Conservation (phyloP, 1,140 invertebrate species). For the Odontomachus brunneus region DNA sequence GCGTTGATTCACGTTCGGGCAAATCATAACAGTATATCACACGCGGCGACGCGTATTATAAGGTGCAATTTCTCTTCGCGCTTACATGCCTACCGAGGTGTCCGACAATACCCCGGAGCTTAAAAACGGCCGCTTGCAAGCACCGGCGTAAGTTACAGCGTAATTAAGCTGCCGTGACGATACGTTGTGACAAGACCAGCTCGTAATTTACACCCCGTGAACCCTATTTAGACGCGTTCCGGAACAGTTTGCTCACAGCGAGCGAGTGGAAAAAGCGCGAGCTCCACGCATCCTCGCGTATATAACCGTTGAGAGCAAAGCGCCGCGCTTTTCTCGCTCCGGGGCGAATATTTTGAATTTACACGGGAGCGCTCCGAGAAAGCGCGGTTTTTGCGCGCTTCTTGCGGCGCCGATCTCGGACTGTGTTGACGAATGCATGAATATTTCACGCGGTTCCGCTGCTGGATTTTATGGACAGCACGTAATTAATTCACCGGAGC, state of each 20-base stretch:
- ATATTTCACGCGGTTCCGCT: conserved; percentile 45
- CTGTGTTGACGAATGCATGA: conserved; percentile 65
- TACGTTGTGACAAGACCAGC: not conserved
- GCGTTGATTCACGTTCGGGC: not conserved
- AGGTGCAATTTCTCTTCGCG: not conserved
- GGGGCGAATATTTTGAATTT: conserved; percentile 39
- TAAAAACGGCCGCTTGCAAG: not conserved
- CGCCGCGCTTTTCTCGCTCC: not conserved
- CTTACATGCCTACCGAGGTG: not conserved
- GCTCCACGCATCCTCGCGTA: not conserved
- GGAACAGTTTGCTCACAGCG: not conserved
- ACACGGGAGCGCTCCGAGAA: not conserved
- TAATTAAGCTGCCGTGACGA: conserved; percentile 39
- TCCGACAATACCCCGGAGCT: not conserved
- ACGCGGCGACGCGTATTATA: not conserved
- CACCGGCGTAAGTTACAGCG: conserved; percentile 28
- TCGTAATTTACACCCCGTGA: conserved; percentile 14
- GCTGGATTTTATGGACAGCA: conserved; percentile 59
- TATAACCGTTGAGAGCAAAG: not conserved
- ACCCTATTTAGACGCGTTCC: conserved; percentile 16
- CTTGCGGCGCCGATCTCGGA: conserved; percentile 25
- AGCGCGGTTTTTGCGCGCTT: conserved; percentile 17
- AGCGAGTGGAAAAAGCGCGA: not conserved
- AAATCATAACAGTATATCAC: not conserved
- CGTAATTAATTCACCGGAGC: conserved; percentile 64